Evolutionary conservation across 2,888 invertebrate genomes (phyloP).

Genomic region (Ectemnius cavifrons): DNA sequence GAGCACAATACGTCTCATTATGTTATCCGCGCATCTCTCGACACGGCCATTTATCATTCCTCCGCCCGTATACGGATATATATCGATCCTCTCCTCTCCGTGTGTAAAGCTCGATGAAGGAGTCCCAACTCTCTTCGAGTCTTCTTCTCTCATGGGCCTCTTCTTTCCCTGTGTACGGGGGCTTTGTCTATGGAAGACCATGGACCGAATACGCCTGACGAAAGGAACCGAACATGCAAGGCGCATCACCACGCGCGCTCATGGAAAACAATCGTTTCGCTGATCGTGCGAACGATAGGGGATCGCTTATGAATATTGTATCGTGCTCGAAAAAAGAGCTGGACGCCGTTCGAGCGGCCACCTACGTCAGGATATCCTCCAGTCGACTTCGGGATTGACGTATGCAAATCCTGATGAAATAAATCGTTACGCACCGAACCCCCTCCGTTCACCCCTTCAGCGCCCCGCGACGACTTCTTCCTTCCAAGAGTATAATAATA

Average conservation of each 20-base stretch:
- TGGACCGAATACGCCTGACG: constrained; percentile 18
- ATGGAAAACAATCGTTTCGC: constrained; percentile 52
- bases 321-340: constrained; percentile 23
- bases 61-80: constrained; percentile 62
- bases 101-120: constrained; percentile 46
- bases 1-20: constrained; percentile 75
- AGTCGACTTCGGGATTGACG: constrained; percentile 32
- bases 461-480: not conserved
- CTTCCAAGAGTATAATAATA: no score
- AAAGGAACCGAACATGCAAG: constrained; percentile 20
- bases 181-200: constrained; percentile 50
- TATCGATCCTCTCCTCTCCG: constrained; percentile 56
- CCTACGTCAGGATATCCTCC: constrained; percentile 37
- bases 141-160: constrained; percentile 12
- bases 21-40: constrained; percentile 74
- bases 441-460: not conserved
- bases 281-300: constrained; percentile 62
- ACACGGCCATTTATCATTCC: constrained; percentile 72
- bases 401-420: constrained; percentile 37
- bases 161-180: not conserved
- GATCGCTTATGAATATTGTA: constrained; percentile 52
- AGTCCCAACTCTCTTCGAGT: constrained; percentile 27
- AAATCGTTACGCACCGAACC: constrained; percentile 14
- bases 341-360: constrained; percentile 17
- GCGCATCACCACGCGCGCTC: constrained; percentile 25